Base-by-base conservation (phyloP, 2,888 invertebrate species). In the Didymodactylos carnosus region DNA sequence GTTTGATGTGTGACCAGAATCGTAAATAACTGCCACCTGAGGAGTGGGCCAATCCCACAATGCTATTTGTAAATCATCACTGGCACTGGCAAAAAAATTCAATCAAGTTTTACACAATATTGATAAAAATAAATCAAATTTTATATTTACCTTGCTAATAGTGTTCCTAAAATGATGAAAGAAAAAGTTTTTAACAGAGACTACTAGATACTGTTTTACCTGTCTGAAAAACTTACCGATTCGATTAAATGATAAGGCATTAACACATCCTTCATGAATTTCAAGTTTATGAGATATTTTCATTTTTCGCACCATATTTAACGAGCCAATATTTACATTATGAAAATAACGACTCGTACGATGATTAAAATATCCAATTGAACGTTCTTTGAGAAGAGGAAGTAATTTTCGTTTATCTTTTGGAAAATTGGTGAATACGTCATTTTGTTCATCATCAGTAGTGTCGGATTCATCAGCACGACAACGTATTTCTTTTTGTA, bases 1-100 rank as follows among this genome's bases (percentile, higher is more conserved):
- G 81, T 94, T 94, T 46, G 88, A 88, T 77, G 87, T 87, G 84
- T 94, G 94, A 3, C 91, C 91, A 27, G 90, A 91, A 78, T 88
- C 87, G 79, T 90, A 89, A 5, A 86, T 86, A 77, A 89, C 85
- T 43, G 88, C 82, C 2, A 87, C 85, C 76, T 87, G 87, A 73
- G 88, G 88, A 16, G 86, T 84, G 23, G 90, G 88, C 94, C 94
- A 94, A 81, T 94, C 90, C 94, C 94, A 94, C 14, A 95, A 84
- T 16, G 90, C 87, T 10, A 94, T 88, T 76, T 87, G 87, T 71
- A 89, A 87, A 85, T 95, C 94, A 84, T 95, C 94, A 0, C 94
- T 92, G 1, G 92, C 93, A 77, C 91, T 91, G n/a, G n/a, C n/a
- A n/a, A n/a, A n/a, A 5, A 90, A n/a, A n/a, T n/a, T 91, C 76